These are phyloP conservation scores for Helogale parvula DNA, from an alignment of 2,113 vertebrate genomes.

Conservation along the genomic window DNA sequence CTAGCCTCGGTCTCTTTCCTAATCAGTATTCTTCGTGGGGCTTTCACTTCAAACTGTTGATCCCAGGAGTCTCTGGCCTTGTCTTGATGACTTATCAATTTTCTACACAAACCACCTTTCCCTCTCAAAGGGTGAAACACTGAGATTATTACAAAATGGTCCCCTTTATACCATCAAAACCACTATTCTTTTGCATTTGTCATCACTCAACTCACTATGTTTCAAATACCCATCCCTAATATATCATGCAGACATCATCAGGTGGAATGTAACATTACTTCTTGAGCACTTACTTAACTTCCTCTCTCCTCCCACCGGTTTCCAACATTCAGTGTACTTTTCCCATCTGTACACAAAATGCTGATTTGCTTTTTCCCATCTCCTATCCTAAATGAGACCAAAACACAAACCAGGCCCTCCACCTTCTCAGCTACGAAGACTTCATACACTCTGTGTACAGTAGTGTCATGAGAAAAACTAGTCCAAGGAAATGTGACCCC, in stretches of 20 bases:
- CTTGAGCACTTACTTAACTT: constrained; percentile 30
- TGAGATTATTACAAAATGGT: constrained; percentile 42
- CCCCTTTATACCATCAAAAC: neutral
- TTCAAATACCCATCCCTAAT: neutral
- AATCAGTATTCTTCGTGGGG: constrained; percentile 58
- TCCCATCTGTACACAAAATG: constrained; percentile 43
- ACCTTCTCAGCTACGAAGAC: constrained; percentile 31
- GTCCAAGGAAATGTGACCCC: neutral
- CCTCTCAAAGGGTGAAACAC: constrained; percentile 18
- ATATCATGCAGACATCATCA: constrained; percentile 33
- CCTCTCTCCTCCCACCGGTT: constrained; percentile 40
- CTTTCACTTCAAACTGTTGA: constrained; percentile 48
- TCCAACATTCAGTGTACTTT: neutral
- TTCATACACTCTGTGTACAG: neutral
- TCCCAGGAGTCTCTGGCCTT: constrained; percentile 54
- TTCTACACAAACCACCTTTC: constrained; percentile 28
- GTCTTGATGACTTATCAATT: constrained; percentile 52
- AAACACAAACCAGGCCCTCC: neutral
- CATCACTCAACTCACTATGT: constrained; percentile 27
- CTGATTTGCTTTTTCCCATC: neutral
- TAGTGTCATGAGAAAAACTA: neutral
- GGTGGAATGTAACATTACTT: neutral
- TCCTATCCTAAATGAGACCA: constrained; percentile 33
- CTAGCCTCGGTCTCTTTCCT: constrained; percentile 19
- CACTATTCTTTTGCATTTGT: constrained; percentile 34